Conservation (phyloP, 1,140 invertebrate genomes). For the Atta texana region DNA sequence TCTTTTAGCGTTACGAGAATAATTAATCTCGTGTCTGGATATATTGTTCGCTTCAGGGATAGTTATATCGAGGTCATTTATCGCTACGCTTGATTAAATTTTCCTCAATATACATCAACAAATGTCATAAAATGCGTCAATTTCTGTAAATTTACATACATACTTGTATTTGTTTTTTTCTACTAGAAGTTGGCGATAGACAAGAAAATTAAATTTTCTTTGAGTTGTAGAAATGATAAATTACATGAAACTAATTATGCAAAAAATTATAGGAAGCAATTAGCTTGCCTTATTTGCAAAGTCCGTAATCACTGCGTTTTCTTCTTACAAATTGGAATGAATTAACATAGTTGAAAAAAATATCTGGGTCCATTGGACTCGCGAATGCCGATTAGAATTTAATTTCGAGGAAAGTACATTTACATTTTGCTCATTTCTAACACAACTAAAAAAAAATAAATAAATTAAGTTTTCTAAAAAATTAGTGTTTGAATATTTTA, state of each 20-base stretch:
- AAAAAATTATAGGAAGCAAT: neutral
- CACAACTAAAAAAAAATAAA: too few species aligned
- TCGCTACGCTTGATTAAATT: conserved; percentile 38
- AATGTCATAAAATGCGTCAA: neutral
- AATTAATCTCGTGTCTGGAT: conserved; percentile 28
- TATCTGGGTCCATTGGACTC: too few species aligned
- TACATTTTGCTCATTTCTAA: neutral
- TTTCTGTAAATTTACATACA: conserved; percentile 17
- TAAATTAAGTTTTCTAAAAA: too few species aligned
- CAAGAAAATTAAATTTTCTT: neutral
- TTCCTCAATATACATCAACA: neutral
- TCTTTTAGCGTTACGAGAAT: conserved; percentile 8
- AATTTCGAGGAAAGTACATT: too few species aligned
- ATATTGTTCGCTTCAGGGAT: conserved; percentile 19
- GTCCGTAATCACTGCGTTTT: neutral
- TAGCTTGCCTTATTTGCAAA: neutral
- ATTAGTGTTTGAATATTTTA: too few species aligned
- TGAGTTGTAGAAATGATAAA: conserved; percentile 5
- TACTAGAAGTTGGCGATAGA: neutral
- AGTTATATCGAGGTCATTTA: conserved; percentile 36
- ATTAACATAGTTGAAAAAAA: neutral
- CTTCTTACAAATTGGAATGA: neutral
- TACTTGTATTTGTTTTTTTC: neutral
- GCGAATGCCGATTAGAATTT: too few species aligned
- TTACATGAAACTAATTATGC: neutral